phyloP scores from a whole-genome alignment of 2,113 vertebrate species.

The Himantopus leucocephalus region DNA sequence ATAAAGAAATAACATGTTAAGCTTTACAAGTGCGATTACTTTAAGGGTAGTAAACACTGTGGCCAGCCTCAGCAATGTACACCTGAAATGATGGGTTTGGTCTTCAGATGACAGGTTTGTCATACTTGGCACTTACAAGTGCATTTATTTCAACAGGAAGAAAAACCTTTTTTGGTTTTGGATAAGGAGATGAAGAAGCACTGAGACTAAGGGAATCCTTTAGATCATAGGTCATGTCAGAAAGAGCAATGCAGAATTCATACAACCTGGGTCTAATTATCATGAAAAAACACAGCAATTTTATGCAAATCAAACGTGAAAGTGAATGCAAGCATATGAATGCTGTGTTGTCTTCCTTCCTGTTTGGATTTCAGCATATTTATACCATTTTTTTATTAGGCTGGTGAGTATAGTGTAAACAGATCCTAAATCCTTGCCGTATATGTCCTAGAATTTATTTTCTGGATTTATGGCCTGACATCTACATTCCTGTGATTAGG shows the following conservation, averaged over 20 bases:
- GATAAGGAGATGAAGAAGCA: background rate
- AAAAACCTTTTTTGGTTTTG: background rate
- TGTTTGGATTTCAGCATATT: background rate
- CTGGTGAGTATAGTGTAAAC: background rate
- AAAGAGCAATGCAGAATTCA: background rate
- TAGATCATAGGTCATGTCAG: background rate
- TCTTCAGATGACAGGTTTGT: background rate
- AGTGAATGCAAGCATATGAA: background rate
- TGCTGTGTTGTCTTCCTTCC: background rate
- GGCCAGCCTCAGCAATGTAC: background rate
- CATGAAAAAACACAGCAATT: background rate
- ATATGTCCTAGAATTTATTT: background rate
- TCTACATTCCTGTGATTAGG: background rate
- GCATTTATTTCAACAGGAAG: background rate
- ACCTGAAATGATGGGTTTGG: background rate
- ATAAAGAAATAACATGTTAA: background rate
- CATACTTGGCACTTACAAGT: background rate
- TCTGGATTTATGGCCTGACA: background rate
- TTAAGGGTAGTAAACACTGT: background rate
- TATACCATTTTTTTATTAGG: background rate
- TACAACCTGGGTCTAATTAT: background rate
- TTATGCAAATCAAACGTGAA: background rate
- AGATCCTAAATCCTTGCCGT: background rate
- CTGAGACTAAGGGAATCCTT: background rate
- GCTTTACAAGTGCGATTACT: background rate